Base-by-base conservation (phyloP, 2,888 invertebrate genomes). In the Epinotia nisella region DNA sequence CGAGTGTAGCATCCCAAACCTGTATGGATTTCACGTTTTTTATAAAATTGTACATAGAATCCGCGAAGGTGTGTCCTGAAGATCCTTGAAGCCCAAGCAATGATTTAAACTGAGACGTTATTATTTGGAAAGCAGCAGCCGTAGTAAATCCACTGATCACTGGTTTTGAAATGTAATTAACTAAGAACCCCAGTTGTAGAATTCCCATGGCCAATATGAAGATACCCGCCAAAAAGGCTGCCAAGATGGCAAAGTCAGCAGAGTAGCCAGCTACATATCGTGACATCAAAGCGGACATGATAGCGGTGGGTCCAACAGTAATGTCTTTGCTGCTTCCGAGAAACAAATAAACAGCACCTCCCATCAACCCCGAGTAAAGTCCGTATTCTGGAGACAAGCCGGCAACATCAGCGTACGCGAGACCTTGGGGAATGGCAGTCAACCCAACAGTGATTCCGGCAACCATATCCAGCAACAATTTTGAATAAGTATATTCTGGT, bases 361-460 rank as follows among this genome's bases (percentile, higher is more conserved):
- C 97, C 95, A 97, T 96, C 87, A 97, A 97, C 2, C 97, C 95
- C 0, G 97, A 97, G 86, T 98, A 98, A 2, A 98, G 90, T 1
- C 98, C 98, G 90, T 97, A 96, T 95, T 85, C 77, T 70, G 92
- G 86, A 0, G 93, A 90, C 39, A 95, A 87, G 78, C 96, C 96
- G 61, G 96, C 96, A 2, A 96, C 94, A 21, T 94, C 91, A 4
- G 96, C 96, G 82, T 96, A 96, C 0, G 96, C 96, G 70, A 96
- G 96, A 1, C 95, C 96, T 85, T 96, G 96, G 0, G 96, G 96
- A 75, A 96, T 95, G 39, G 95, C 95, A 1, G 96, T 96, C n/a
- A 96, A 86, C 3, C 95, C 96, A 9, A 96, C 96, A 3, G 96
- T 96, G 62, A 96, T 87, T 35, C 97, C 97, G 17, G 97, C 97